phyloP scores from a whole-genome alignment of 2,888 invertebrate species.

The Drosophila neoperkinsi region DNA sequence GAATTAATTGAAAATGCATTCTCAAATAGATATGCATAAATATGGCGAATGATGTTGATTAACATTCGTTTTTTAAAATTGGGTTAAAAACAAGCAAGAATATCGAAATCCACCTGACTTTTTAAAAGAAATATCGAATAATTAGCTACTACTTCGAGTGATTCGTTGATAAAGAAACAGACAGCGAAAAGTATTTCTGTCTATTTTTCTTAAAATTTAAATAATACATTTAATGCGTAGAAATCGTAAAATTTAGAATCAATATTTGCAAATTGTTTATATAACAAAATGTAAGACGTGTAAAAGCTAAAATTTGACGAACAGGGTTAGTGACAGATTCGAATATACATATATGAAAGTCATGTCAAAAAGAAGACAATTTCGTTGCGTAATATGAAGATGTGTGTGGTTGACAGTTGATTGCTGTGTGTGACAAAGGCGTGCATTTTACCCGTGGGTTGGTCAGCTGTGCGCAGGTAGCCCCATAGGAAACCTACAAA shows the following conservation, averaged over 20 bases:
- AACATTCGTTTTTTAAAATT: background rate
- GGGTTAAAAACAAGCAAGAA: background rate
- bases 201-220: too few species aligned
- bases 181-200: background rate
- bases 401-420: background rate
- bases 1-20: background rate
- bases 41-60: background rate
- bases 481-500: background rate
- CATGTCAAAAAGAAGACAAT: background rate
- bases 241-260: background rate
- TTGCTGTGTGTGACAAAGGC: background rate
- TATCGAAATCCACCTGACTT: background rate
- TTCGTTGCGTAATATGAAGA: background rate
- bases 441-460: background rate
- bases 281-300: background rate
- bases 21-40: too few species aligned
- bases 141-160: background rate
- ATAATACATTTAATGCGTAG: too few species aligned
- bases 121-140: background rate
- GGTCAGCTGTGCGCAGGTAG: constrained; percentile 29
- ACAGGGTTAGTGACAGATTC: too few species aligned
- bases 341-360: background rate
- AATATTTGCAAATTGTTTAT: background rate
- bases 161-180: background rate
- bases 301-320: too few species aligned